phyloP scores from a whole-genome alignment of 2,888 invertebrate genomes.

The Sphecodes monilicornis region DNA sequence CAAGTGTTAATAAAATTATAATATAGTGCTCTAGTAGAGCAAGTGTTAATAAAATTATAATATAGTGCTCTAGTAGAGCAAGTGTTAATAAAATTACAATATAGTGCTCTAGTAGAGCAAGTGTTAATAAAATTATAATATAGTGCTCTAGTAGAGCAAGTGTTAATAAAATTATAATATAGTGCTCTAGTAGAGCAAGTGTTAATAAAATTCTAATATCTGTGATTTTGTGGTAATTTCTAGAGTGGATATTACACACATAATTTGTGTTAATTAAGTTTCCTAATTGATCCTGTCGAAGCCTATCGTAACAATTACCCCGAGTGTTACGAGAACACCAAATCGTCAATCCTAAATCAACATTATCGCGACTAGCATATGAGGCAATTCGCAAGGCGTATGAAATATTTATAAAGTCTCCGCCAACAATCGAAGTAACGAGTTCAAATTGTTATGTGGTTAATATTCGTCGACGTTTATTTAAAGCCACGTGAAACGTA shows the following conservation, averaged over 20 bases:
- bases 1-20: too few species aligned
- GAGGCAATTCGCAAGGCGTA: neutral
- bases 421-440: neutral
- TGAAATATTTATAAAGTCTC: neutral
- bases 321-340: neutral
- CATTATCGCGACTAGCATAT: neutral
- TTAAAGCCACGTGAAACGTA: slow-evolving; percentile 18
- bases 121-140: too few species aligned
- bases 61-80: too few species aligned
- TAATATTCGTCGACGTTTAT: slow-evolving; percentile 11
- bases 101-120: too few species aligned
- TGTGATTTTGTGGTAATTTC: neutral
- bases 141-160: too few species aligned
- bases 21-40: too few species aligned
- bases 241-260: too few species aligned
- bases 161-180: too few species aligned
- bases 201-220: too few species aligned
- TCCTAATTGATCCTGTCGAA: neutral
- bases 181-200: too few species aligned
- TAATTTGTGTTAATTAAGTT: neutral
- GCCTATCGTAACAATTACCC: neutral
- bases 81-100: too few species aligned
- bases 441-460: slow-evolving; percentile 18
- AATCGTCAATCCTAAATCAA: neutral
- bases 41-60: too few species aligned